Evolutionary conservation across 2,113 vertebrate genomes (phyloP).

Genomic region (Phalacrocorax aristotelis): DNA sequence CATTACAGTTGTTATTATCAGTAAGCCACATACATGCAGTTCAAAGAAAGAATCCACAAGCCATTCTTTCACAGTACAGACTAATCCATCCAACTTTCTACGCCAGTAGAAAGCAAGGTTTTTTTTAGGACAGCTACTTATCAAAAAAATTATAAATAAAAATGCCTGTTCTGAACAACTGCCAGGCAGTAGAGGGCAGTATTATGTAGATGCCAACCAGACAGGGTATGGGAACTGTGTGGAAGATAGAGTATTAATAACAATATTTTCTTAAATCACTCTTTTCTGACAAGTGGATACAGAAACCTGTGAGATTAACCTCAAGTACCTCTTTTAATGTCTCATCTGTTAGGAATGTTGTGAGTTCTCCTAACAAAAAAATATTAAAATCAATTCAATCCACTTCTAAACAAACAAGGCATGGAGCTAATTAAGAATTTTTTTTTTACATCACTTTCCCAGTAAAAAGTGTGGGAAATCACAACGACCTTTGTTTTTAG

Average conservation of each 20-base stretch:
- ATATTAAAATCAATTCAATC: not conserved
- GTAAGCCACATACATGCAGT: not conserved
- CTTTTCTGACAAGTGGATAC: not conserved
- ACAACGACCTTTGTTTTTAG: not conserved
- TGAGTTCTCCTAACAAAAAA: not conserved
- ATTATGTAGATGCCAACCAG: not conserved
- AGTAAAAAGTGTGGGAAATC: not conserved
- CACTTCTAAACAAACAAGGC: not conserved
- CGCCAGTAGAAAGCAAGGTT: not conserved
- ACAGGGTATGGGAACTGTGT: not conserved
- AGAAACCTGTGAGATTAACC: not conserved
- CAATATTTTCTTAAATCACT: not conserved
- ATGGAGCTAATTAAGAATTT: not conserved
- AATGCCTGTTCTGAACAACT: not conserved
- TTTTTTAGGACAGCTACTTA: not conserved
- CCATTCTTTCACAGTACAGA: not conserved
- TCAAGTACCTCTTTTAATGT: not conserved
- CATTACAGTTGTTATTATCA: not conserved
- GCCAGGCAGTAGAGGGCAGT: not conserved
- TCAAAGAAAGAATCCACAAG: constrained; percentile 12
- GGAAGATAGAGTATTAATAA: not conserved
- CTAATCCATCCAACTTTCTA: not conserved
- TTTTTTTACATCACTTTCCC: not conserved
- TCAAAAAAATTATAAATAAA: not conserved
- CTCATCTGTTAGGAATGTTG: not conserved